Evolutionary conservation across 2,797 vertebrate genomes (phyloP).

Genomic region (Syngnathus acus): DNA sequence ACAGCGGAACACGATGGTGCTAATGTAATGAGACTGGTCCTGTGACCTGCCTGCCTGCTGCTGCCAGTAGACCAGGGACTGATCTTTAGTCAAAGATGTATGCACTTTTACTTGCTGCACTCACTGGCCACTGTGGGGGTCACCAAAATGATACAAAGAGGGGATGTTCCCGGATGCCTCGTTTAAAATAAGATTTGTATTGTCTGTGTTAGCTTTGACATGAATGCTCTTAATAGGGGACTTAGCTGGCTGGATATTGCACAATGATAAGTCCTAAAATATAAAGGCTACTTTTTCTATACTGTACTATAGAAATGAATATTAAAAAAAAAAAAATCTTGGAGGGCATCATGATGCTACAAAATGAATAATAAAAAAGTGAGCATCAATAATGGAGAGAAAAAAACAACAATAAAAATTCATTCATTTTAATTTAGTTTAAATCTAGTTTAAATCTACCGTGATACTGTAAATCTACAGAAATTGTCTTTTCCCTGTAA

Average conservation of each 20-base stretch:
- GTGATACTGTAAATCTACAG: not conserved
- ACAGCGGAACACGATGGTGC: conserved; percentile 66
- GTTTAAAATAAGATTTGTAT: conserved; percentile 31
- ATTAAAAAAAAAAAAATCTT: not conserved
- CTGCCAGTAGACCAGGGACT: conserved; percentile 22
- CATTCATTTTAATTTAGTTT: not conserved
- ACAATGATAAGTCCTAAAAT: not conserved
- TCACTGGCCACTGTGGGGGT: conserved; percentile 58
- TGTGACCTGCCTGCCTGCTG: conserved; percentile 37
- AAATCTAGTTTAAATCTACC: not conserved
- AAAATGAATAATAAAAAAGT: not conserved
- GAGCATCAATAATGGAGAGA: not conserved
- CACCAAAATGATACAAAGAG: conserved; percentile 10
- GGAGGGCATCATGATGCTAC: not conserved
- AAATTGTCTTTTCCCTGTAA: not conserved
- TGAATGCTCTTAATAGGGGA: conserved; percentile 3
- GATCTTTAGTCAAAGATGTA: conserved; percentile 31
- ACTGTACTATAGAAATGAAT: not conserved
- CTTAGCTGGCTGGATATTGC: conserved; percentile 15
- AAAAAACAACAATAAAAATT: too few relatives aligned
- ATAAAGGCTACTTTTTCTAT: not conserved
- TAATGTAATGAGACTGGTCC: conserved; percentile 69
- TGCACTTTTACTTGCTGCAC: conserved; percentile 32
- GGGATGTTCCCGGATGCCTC: conserved; percentile 37
- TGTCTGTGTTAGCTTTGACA: conserved; percentile 24